These are phyloP conservation scores for Drosophila burlai DNA, from an alignment of 1,140 invertebrate genomes.

Conservation along the genomic window DNA sequence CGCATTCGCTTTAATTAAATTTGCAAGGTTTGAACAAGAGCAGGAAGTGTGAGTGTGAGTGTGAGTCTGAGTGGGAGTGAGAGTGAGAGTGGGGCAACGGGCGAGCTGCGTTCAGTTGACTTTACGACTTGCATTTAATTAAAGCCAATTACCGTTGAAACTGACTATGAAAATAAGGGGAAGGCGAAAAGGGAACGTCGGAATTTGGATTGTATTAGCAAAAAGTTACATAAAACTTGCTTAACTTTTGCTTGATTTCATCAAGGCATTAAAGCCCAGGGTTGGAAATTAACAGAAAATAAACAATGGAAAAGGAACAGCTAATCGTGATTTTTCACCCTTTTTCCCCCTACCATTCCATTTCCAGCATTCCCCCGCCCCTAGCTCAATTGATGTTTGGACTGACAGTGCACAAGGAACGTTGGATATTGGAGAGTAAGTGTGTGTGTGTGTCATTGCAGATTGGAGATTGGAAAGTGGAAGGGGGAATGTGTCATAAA, in stretches of 20 bases:
- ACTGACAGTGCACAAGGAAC: conserved; percentile 19
- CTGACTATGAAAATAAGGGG: conserved; percentile 18
- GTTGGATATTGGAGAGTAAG: background rate
- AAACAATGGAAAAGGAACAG: background rate
- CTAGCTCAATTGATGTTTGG: conserved; percentile 9
- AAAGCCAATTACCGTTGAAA: conserved; percentile 63
- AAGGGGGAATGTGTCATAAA: conserved; percentile 54
- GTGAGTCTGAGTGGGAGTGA: background rate
- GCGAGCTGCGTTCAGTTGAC: conserved; percentile 57
- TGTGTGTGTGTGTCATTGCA: background rate
- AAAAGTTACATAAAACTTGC: background rate
- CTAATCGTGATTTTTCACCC: conserved; percentile 14
- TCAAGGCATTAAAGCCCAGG: background rate
- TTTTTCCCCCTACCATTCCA: background rate
- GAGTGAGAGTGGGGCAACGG: background rate
- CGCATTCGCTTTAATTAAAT: conserved; percentile 77
- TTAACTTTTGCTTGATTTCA: background rate
- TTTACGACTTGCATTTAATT: conserved; percentile 80
- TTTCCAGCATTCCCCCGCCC: background rate
- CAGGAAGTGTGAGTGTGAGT: background rate
- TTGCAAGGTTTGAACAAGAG: conserved; percentile 30
- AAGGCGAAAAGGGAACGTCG: background rate
- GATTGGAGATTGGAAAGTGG: background rate
- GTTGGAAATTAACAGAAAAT: background rate
- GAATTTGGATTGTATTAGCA: conserved; percentile 13